Conservation (phyloP, 2,797 vertebrate genomes). For the Pelobates cultripes region DNA sequence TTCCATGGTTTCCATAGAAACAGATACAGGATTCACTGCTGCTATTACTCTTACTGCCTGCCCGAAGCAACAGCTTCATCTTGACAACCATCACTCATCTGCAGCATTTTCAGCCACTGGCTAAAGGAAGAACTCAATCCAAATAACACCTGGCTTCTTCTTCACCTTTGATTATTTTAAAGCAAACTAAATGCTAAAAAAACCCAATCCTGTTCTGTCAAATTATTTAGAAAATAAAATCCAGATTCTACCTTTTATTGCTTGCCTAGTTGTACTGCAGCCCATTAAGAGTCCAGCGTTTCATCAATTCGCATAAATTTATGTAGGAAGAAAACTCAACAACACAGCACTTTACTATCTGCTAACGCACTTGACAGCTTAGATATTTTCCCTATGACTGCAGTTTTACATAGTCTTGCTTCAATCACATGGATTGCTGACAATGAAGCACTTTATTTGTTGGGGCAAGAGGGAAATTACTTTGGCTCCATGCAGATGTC, state of each 20-base stretch:
- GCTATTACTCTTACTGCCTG: conserved; percentile 49
- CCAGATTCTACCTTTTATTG: background rate
- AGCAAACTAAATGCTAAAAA: conserved; percentile 23
- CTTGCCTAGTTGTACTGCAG: background rate
- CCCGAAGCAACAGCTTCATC: conserved; percentile 54
- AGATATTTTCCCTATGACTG: background rate
- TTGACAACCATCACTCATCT: conserved; percentile 52
- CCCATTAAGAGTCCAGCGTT: background rate
- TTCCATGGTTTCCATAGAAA: conserved; percentile 60
- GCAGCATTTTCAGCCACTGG: conserved; percentile 44
- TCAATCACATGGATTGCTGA: background rate
- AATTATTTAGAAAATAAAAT: background rate
- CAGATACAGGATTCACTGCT: conserved; percentile 43
- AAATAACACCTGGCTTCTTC: conserved; percentile 50
- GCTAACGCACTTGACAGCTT: background rate
- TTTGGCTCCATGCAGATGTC: background rate
- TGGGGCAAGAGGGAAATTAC: background rate
- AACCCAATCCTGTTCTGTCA: background rate
- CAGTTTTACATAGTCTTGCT: background rate
- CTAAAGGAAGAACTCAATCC: conserved; percentile 41
- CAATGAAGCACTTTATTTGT: background rate
- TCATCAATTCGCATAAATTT: background rate
- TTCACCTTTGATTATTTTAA: conserved; percentile 43
- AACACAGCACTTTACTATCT: conserved; percentile 2
- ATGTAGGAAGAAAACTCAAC: background rate